These are phyloP conservation scores for Chinchilla lanigera DNA, from an alignment of 2,113 vertebrate species.

Conservation along the genomic window DNA sequence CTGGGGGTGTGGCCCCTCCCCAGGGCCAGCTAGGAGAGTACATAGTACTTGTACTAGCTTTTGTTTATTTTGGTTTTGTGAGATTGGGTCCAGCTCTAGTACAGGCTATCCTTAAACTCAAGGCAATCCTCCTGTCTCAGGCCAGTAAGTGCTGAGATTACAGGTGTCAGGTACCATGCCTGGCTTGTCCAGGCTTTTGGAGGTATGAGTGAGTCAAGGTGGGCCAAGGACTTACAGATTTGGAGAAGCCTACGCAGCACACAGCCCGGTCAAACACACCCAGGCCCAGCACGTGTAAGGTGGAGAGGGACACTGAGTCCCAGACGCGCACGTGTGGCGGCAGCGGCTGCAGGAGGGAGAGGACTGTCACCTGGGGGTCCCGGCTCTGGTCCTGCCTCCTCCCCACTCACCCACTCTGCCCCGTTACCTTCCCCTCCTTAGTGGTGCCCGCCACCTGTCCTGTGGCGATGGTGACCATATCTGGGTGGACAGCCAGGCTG, in stretches of 20 bases:
- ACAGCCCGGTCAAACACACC: conserved; percentile 93
- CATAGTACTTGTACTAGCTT: not conserved
- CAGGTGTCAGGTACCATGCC: not conserved
- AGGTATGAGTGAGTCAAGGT: not conserved
- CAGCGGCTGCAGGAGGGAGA: conserved; percentile 84
- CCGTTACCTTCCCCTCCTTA: conserved; percentile 94
- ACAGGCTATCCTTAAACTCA: not conserved
- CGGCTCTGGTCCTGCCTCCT: not conserved
- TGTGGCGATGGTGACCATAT: conserved; percentile 96
- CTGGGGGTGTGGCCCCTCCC: not conserved
- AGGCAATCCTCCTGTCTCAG: not conserved
- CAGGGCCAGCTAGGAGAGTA: fast-evolving
- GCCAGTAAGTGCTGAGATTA: not conserved
- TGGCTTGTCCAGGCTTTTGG: not conserved
- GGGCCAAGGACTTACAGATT: conserved; percentile 88
- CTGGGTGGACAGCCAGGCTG: conserved; percentile 94
- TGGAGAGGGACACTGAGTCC: conserved; percentile 96
- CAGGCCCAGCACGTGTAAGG: conserved; percentile 92
- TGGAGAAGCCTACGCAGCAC: conserved; percentile 94
- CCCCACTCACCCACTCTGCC: no score
- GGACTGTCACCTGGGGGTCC: not conserved
- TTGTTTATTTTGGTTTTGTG: not conserved
- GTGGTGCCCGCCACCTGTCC: conserved; percentile 95
- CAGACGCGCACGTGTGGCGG: conserved; percentile 93
- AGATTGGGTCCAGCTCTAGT: not conserved